Conservation (phyloP, 92 coral and sea anemone genomes). For the Actinernus sp. region DNA sequence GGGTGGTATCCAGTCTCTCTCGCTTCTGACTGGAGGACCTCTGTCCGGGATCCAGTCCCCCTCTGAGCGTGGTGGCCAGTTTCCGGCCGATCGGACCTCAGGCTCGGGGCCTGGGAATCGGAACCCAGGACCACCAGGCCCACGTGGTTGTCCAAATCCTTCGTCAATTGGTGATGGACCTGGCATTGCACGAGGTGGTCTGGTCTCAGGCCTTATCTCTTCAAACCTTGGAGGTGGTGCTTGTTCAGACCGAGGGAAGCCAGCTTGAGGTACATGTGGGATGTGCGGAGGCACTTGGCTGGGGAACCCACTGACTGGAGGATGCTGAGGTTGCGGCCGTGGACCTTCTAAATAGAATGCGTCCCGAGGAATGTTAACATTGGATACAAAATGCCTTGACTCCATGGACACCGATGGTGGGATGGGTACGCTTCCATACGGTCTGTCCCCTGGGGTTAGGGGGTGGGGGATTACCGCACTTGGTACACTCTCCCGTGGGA, state of each 20-base stretch:
- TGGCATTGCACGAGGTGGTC: slow-evolving; percentile 80
- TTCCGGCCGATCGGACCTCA: slow-evolving; percentile 68
- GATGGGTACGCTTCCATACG: slow-evolving; percentile 72
- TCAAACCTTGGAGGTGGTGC: slow-evolving; percentile 87
- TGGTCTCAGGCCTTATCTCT: slow-evolving; percentile 57
- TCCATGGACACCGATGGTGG: slow-evolving; percentile 70
- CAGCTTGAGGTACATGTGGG: slow-evolving; percentile 76
- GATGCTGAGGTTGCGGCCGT: slow-evolving; percentile 81
- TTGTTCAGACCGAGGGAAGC: slow-evolving; percentile 84
- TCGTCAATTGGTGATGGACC: slow-evolving; percentile 79
- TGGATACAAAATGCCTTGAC: slow-evolving; percentile 72
- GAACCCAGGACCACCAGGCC: slow-evolving; percentile 84
- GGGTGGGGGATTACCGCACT: slow-evolving; percentile 74
- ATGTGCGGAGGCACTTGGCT: slow-evolving; percentile 79
- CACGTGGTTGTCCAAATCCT: slow-evolving; percentile 69
- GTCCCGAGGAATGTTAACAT: slow-evolving; percentile 78
- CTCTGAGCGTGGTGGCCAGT: slow-evolving; percentile 86
- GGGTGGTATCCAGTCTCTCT: slow-evolving; percentile 98
- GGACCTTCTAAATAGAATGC: slow-evolving; percentile 86
- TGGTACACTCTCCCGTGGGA: slow-evolving; percentile 79
- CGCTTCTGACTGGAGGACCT: slow-evolving; percentile 88
- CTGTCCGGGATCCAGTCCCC: slow-evolving; percentile 95
- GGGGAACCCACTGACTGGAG: slow-evolving; percentile 87
- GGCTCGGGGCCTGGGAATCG: slow-evolving; percentile 85
- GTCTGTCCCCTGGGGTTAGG: slow-evolving; percentile 76